Conservation (phyloP, 92 coral and sea anemone species). For the Porites lobata region DNA sequence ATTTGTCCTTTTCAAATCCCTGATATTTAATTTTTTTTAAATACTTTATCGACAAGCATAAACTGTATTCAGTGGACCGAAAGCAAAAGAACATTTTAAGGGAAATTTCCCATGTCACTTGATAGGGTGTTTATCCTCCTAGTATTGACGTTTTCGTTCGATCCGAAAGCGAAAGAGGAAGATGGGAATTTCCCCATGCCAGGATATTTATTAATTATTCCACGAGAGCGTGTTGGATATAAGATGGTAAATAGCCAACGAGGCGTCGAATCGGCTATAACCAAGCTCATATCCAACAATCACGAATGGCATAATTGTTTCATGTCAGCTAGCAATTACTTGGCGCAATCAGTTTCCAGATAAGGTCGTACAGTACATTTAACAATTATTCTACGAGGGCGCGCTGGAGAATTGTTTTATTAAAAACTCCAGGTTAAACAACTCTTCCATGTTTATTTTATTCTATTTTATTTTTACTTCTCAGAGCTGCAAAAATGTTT, state of each 20-base stretch:
- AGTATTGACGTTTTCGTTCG: constrained; percentile 11
- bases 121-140: background rate
- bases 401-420: too few species aligned
- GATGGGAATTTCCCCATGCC: constrained; percentile 5
- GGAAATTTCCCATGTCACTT: constrained; percentile 9
- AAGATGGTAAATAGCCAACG: background rate
- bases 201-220: background rate
- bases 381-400: too few species aligned
- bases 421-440: too few species aligned
- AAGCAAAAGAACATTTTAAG: constrained; percentile 3
- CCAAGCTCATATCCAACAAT: background rate
- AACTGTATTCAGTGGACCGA: background rate
- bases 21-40: background rate
- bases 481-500: too few species aligned
- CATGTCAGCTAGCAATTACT: background rate
- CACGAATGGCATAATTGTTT: too few species aligned
- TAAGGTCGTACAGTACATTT: too few species aligned
- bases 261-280: constrained; percentile 18
- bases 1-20: background rate
- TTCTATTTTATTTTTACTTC: too few species aligned
- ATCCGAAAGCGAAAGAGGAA: background rate
- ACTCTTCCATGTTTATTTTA: too few species aligned
- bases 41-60: constrained; percentile 2
- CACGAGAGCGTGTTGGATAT: too few species aligned
- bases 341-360: background rate